Evolutionary conservation across 2,797 vertebrate species (phyloP), one percentile per base, ranked within the genome.

Genomic region (Selene dorsalis): DNA sequence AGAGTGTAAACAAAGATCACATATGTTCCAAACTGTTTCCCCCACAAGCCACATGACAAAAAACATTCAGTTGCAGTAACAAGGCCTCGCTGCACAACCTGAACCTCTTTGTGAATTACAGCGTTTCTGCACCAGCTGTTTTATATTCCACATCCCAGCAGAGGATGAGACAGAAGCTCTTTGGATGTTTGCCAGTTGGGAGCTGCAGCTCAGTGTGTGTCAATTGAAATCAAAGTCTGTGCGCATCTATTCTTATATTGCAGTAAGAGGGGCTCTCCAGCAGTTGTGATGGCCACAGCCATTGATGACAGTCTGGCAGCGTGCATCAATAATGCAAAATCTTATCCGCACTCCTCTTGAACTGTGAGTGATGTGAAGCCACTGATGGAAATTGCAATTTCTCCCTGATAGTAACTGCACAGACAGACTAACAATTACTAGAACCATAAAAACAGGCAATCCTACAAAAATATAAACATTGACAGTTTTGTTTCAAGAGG

Each of bases 251-350:
- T 57, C n/a, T 26, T 48, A 69, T 69, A 52, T 79, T 57, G 72
- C 58, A 72, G 74, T 76, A 39, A 69, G 75, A 47, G 55, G 56
- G 56, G 45, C 60, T 75, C 26, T 58, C n/a, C 4, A 17, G 43
- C 30, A 17, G 71, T 2, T 26, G 45, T 53, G 73, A 75, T 58
- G 64, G 69, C 62, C 12, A 4, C 11, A 18, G 67, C 72, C 35
- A 60, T 69, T 70, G 80, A 85, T 76, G 77, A 84, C 72, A 72
- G 57, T 83, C 65, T 59, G 47, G 62, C 69, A 57, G 73, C 70
- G 50, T 1, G 67, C 78, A 82, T 88, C 74, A 79, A 82, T 83
- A 84, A 88, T 87, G 83, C 70, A 85, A 59, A 69, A 17, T 78
- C 35, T 39, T 66, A 69, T 85, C 63, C 69, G 62, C 48, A n/a